These are phyloP conservation scores for Mizuhopecten yessoensis DNA, from an alignment of 1,140 invertebrate species.

Conservation along the genomic window DNA sequence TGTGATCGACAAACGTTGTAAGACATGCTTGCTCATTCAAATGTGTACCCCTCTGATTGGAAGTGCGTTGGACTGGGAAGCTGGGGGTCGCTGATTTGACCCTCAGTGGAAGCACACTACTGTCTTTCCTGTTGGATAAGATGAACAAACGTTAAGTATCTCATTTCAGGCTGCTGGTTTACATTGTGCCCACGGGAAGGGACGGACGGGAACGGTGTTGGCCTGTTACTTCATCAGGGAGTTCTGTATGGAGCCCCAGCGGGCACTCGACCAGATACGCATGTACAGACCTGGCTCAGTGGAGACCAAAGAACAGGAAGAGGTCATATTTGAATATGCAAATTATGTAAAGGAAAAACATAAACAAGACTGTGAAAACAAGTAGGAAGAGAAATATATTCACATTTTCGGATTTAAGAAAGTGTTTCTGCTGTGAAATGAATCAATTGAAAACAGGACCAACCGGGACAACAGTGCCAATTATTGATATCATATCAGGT, in stretches of 20 bases:
- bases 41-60: no score
- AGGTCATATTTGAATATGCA: slow-evolving; percentile 86
- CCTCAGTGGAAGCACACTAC: no score
- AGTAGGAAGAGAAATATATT: background rate
- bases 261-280: slow-evolving; percentile 87
- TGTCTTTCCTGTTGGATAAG: no score
- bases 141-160: no score
- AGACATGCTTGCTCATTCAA: no score
- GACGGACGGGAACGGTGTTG: slow-evolving; percentile 88
- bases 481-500: no score
- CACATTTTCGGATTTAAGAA: background rate
- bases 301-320: slow-evolving; percentile 88
- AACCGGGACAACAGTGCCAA: no score
- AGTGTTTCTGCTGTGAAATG: background rate
- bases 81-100: no score
- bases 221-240: slow-evolving; percentile 89
- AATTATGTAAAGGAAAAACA: background rate
- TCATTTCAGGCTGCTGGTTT: slow-evolving; percentile 87
- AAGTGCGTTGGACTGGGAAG: no score
- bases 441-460: no score
- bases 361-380: background rate
- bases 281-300: slow-evolving; percentile 88
- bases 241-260: slow-evolving; percentile 85
- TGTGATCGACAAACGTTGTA: no score
- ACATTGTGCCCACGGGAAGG: slow-evolving; percentile 88